Base-by-base conservation (phyloP, 2,113 vertebrate species). In the Brachirus orientalis region DNA sequence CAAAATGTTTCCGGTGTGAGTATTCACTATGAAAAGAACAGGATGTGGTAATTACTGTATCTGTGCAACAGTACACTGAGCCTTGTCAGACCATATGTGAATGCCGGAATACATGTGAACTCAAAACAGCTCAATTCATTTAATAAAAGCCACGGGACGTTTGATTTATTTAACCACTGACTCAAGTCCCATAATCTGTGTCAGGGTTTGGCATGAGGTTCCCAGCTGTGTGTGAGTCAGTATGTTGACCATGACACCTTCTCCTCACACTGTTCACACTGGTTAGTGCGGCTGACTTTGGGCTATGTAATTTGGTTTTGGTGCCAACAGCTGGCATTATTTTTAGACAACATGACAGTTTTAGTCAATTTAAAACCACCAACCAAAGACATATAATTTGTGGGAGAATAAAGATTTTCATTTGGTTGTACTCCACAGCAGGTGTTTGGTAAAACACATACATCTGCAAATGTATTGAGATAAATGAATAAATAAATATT, bases 21-120 rank as follows among this genome's bases (percentile, higher is more conserved):
- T n/a, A 67, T 46, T 45, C 19, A 63, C 70, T 68, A 73, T 74
- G 59, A 81, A 69, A 28, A 77, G 58, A 46, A 48, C 77, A 83
- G 83, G 83, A 83, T 79, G 82, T 77, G 62, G 58, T 63, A 20
- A 64, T 52, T 20, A 74, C 44, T 64, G 53, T 67, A 70, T 72
- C 48, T 55, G 33, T 28, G 53, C 62, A 65, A 51, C 53, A 48
- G 62, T 74, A 74, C 58, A 19, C 5, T 68, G 44, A 51, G 54
- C 50, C 68, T 77, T 76, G 72, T 85, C 56, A 41, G 40, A 65
- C 54, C 74, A 84, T 38, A 38, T 75, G 70, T 67, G 53, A 44
- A 47, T 33, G n/a, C 44, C 13, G 17, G 22, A 9, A 0, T n/a
- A 8, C 13, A 63, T 40, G 18, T 54, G 54, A 53, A 69, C 53